These are phyloP conservation scores for Sisyra nigra DNA, from an alignment of 2,888 invertebrate genomes.

Conservation along the genomic window DNA sequence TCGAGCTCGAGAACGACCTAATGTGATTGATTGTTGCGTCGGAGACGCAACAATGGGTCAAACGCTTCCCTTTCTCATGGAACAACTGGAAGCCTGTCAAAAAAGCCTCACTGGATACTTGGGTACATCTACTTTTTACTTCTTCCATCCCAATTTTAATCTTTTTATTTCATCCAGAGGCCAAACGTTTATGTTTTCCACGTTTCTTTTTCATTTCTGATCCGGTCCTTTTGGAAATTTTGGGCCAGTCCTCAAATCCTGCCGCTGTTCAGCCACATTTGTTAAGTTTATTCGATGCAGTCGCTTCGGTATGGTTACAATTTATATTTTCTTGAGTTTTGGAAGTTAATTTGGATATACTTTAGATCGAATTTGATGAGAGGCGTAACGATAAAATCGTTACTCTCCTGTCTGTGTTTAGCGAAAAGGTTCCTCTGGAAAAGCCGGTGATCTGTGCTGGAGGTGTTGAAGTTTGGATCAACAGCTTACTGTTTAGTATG, in stretches of 20 bases:
- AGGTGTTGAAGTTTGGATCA: slow-evolving; percentile 77
- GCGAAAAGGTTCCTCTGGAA: slow-evolving; percentile 56
- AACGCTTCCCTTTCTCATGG: slow-evolving; percentile 59
- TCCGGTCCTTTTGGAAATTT: slow-evolving; percentile 73
- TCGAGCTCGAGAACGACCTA: slow-evolving; percentile 62
- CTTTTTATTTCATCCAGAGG: slow-evolving; percentile 32
- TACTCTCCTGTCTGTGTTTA: slow-evolving; percentile 59
- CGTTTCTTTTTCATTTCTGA: slow-evolving; percentile 86
- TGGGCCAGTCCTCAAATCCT: slow-evolving; percentile 80
- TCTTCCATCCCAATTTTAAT: background rate
- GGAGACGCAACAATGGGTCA: slow-evolving; percentile 69
- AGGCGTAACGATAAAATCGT: slow-evolving; percentile 58
- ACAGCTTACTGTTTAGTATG: slow-evolving; percentile 50
- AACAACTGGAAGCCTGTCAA: slow-evolving; percentile 79
- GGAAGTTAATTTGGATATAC: too few species aligned
- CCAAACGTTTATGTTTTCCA: slow-evolving; percentile 69
- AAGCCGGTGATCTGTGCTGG: slow-evolving; percentile 53
- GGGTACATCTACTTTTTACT: too few species aligned
- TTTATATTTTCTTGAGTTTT: background rate
- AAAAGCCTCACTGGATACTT: slow-evolving; percentile 68
- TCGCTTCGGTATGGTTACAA: slow-evolving; percentile 39
- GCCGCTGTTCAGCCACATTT: slow-evolving; percentile 72
- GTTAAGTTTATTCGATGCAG: slow-evolving; percentile 73
- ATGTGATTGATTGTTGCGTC: slow-evolving; percentile 72
- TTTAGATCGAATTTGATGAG: slow-evolving; percentile 56